Conservation (phyloP, 2,113 vertebrate genomes). For the Carlito syrichta region DNA sequence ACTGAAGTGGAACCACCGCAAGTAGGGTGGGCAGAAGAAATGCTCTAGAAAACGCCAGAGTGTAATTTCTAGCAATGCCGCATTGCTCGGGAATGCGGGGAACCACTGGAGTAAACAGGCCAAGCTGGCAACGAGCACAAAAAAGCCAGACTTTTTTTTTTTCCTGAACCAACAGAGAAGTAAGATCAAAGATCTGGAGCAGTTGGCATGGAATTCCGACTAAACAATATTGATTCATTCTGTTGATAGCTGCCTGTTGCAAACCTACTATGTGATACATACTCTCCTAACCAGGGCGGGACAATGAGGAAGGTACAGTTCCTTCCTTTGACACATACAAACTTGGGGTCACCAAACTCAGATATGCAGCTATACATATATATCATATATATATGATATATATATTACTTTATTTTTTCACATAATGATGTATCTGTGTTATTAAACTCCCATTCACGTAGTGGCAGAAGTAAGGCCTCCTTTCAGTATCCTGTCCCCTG, state of each 20-base stretch:
- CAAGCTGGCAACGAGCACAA: slow-evolving; percentile 65
- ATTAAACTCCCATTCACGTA: background rate
- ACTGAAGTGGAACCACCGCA: slow-evolving; percentile 10
- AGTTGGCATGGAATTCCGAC: background rate
- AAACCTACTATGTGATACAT: background rate
- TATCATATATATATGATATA: background rate
- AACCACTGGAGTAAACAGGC: slow-evolving; percentile 71
- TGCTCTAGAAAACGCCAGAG: slow-evolving; percentile 54
- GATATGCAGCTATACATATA: background rate
- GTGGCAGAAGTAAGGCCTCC: background rate
- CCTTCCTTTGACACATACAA: background rate
- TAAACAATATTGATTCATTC: background rate
- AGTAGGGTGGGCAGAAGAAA: slow-evolving; percentile 60
- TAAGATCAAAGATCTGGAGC: slow-evolving; percentile 55
- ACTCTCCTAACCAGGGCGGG: background rate
- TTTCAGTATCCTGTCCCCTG: background rate
- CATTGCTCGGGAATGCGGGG: slow-evolving; percentile 67
- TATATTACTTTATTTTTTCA: background rate
- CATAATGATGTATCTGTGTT: background rate
- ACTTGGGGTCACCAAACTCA: background rate
- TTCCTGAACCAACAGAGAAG: slow-evolving; percentile 22
- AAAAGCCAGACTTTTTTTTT: background rate
- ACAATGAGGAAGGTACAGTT: background rate
- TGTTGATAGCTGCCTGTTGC: background rate
- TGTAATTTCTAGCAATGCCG: slow-evolving; percentile 51